Conservation (phyloP, 2,797 vertebrate genomes). For the Coreius guichenoti region DNA sequence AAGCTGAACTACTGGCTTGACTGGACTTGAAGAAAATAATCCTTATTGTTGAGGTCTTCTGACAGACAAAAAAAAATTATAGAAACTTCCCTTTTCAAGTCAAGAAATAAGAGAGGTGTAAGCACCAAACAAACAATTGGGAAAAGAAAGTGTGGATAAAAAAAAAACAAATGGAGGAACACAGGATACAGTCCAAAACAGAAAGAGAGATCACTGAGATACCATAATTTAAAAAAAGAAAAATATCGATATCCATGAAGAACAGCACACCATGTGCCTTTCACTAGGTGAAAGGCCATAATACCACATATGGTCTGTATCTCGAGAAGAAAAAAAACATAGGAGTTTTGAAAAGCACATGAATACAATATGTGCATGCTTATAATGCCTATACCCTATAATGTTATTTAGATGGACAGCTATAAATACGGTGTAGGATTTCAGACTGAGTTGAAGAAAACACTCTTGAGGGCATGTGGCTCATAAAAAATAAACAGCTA, state of each 20-base stretch:
- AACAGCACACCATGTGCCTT: neutral
- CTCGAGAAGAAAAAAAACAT: neutral
- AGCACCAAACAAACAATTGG: neutral
- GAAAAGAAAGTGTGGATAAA: neutral
- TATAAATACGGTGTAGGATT: neutral
- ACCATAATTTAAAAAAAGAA: neutral
- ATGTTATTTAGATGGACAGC: neutral
- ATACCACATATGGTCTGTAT: neutral
- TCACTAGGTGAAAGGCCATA: constrained; percentile 26
- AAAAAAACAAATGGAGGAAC: neutral
- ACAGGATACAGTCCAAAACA: neutral
- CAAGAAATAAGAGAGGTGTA: neutral
- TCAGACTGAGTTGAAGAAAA: neutral
- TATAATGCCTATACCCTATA: neutral
- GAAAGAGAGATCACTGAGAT: neutral
- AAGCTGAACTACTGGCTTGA: constrained; percentile 14
- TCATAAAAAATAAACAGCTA: constrained; percentile 29
- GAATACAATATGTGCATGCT: neutral
- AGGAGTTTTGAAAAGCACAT: neutral
- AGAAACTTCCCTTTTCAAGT: neutral
- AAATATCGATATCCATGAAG: neutral
- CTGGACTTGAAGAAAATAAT: constrained; percentile 1
- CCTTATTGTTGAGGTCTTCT: neutral
- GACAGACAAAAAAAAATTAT: neutral
- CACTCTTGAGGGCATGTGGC: constrained; percentile 15